These are phyloP conservation scores for Colius striatus DNA, from an alignment of 2,113 vertebrate species.

Conservation along the genomic window DNA sequence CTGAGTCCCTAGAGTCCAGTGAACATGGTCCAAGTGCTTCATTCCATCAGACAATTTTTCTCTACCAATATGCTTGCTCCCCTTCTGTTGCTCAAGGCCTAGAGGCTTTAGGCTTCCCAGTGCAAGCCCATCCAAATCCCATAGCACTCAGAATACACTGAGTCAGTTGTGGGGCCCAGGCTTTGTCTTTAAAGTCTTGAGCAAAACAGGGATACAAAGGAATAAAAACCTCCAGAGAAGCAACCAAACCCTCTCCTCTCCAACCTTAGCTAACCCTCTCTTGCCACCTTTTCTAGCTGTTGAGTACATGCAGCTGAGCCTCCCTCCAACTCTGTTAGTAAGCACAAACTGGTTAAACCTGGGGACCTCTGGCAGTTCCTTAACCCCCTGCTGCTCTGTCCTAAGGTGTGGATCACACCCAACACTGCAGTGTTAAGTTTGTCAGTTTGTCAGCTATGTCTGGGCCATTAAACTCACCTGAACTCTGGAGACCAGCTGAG, in stretches of 20 bases:
- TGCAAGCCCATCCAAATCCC: neutral
- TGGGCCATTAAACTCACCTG: neutral
- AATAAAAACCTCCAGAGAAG: neutral
- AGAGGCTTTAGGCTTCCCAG: neutral
- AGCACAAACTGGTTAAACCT: neutral
- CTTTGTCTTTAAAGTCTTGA: neutral
- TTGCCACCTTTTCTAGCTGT: neutral
- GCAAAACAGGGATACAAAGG: neutral
- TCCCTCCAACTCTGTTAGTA: neutral
- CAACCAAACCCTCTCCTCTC: neutral
- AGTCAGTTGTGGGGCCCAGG: neutral
- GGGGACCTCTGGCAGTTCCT: fast-evolving
- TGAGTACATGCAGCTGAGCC: neutral
- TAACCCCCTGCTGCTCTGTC: neutral
- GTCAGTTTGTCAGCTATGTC: neutral
- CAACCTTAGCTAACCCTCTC: neutral
- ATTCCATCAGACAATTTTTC: fast-evolving
- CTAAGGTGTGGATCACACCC: neutral
- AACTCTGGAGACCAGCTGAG: neutral
- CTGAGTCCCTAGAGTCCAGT: neutral
- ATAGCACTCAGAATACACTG: neutral
- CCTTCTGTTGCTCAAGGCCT: neutral
- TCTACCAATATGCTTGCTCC: neutral
- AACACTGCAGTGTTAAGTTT: neutral
- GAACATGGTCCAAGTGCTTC: fast-evolving